Base-by-base conservation (phyloP, 2,113 vertebrate genomes). In the Muscicapa adusta region DNA sequence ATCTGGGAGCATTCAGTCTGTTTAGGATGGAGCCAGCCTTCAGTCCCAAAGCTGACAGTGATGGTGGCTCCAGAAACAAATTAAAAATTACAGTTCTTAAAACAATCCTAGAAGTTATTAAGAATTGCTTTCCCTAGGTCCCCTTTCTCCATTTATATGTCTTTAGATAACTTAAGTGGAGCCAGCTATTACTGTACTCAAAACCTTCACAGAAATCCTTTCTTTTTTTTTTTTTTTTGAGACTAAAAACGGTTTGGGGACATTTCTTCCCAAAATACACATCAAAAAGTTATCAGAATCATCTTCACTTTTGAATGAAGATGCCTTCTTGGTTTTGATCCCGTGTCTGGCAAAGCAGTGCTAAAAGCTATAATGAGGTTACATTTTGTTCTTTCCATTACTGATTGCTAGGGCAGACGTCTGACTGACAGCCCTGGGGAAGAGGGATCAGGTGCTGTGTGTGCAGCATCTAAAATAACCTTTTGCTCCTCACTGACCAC, bases 401-500 rank as follows among this genome's bases (percentile, higher is more conserved):
- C 67, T 90, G 90, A 34, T 88, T 89, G 67, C 88, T 80, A 11
- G 78, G 60, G 71, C 92, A 86, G 82, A 48, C 79, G 54, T 68
- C 47, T 95, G 85, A 91, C 42, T 79, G 89, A 85, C 91, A 91
- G 56, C 88, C 56, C 38, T 24, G 33, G 84, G 75, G 79, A 71
- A n/a, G 65, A 58, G 71, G 72, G 89, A 78, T 91, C 83, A 81
- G 68, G 40, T 80, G 56, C 56, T 91, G 43, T 92, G 88, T 87
- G 89, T 67, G 89, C 84, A 88, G 89, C 91, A 91, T 92, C 50
- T 78, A 29, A 82, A 95, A 89, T 68, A 89, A 68, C 73, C 36
- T 94, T 96, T 94, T 93, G 47, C 71, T 94, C 91, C 58, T 76
- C 38, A 11, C 33, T 95, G 89, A 67, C 67, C 63, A 29, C 47